Evolutionary conservation across 2,113 vertebrate genomes (phyloP).

Genomic region (Tamias sibiricus): DNA sequence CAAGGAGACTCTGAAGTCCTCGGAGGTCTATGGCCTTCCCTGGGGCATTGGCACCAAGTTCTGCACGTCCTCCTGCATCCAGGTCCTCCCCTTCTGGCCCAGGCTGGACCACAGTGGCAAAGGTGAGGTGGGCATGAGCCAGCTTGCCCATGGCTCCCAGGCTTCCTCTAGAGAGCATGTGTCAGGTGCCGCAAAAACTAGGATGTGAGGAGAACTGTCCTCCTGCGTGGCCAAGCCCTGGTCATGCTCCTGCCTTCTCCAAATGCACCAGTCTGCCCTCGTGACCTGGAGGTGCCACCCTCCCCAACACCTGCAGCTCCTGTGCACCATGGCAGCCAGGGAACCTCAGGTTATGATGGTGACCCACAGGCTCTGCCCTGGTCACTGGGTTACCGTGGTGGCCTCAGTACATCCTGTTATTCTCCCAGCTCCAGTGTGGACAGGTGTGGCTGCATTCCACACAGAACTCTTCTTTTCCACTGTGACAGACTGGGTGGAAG

Average conservation of each 20-base stretch:
- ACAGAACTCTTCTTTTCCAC: neutral
- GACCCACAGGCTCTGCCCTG: accelerated
- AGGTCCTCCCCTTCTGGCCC: constrained; percentile 92
- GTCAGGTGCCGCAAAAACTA: constrained; percentile 58
- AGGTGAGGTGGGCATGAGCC: constrained; percentile 33
- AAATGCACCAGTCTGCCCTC: neutral
- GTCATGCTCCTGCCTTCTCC: too few species aligned
- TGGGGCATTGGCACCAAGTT: constrained; percentile 89
- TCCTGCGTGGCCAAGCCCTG: accelerated
- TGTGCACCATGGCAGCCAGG: accelerated
- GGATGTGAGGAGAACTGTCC: constrained; percentile 64
- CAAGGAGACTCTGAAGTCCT: constrained; percentile 80
- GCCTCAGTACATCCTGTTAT: neutral
- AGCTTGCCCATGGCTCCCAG: neutral
- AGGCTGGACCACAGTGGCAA: constrained; percentile 29
- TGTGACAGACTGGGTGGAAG: neutral
- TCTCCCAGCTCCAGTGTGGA: neutral
- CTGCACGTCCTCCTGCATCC: constrained; percentile 86
- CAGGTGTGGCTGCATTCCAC: neutral
- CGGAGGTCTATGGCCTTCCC: constrained; percentile 92
- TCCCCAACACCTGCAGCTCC: too few species aligned
- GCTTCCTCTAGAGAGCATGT: neutral
- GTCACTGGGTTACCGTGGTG: accelerated
- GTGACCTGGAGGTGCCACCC: accelerated
- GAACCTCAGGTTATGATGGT: accelerated